A percentile compares a stretch with the other conserved stretches of the same genome.
phyloP scores from a whole-genome alignment of 2,888 invertebrate genomes.

The Phyto melanocephala region DNA sequence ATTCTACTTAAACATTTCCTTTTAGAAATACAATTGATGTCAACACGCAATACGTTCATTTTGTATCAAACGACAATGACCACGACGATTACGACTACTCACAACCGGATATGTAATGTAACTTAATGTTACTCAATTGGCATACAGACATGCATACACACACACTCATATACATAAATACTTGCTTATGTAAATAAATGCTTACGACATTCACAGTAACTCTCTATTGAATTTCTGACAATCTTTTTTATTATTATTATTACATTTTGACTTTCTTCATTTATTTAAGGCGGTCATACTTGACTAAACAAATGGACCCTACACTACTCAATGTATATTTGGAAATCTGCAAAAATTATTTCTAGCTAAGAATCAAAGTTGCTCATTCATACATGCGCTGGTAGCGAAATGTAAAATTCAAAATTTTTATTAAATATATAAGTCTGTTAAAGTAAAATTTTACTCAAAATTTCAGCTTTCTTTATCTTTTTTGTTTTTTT shows the following conservation, averaged over 20 bases:
- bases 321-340: background rate
- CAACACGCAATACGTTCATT: slow-evolving; percentile 67
- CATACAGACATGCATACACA: background rate
- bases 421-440: no score
- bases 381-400: no score
- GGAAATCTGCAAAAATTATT: no score
- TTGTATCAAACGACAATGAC: slow-evolving; percentile 39
- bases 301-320: slow-evolving; percentile 28
- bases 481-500: background rate
- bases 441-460: no score
- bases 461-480: no score
- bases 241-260: background rate
- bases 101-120: slow-evolving; percentile 63
- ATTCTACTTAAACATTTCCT: slow-evolving; percentile 46
- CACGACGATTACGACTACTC: background rate
- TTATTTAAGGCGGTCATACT: slow-evolving; percentile 39
- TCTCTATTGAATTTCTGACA: background rate
- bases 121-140: slow-evolving; percentile 63
- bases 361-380: no score
- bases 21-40: slow-evolving; percentile 58
- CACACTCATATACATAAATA: background rate
- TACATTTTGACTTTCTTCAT: slow-evolving; percentile 38
- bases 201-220: background rate
- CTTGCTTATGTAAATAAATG: no score
- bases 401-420: no score